Evolutionary conservation across 1,140 invertebrate genomes (phyloP).

Genomic region (Caenorhabditis latens): DNA sequence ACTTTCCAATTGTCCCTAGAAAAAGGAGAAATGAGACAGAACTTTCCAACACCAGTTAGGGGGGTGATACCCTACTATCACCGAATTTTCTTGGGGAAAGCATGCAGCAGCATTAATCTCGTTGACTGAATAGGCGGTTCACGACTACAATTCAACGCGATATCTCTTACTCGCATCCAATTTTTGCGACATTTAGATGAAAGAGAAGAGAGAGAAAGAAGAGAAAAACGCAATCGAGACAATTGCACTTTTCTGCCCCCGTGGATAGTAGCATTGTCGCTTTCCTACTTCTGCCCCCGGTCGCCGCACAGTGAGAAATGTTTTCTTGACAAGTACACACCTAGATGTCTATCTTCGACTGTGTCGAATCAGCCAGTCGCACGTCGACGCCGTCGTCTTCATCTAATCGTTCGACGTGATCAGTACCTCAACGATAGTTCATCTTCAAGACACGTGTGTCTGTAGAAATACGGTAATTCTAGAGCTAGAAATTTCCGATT

Average conservation of each 20-base stretch:
- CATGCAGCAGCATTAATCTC: conserved; percentile 35
- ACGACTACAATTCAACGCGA: background rate
- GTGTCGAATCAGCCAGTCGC: conserved; percentile 40
- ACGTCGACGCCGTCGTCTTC: conserved; percentile 6
- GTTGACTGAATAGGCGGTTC: conserved; percentile 1
- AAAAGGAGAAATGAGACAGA: conserved; percentile 47
- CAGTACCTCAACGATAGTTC: conserved; percentile 35
- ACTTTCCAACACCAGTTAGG: conserved; percentile 32
- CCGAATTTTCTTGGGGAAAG: conserved; percentile 11
- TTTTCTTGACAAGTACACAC: conserved; percentile 46
- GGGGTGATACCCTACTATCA: conserved; percentile 40
- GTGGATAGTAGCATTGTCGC: conserved; percentile 22
- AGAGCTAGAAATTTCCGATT: background rate
- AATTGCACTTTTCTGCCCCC: conserved; percentile 31
- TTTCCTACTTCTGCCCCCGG: background rate
- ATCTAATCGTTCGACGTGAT: conserved; percentile 47
- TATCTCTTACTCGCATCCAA: conserved; percentile 13
- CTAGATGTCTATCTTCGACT: conserved; percentile 45
- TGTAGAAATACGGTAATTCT: conserved; percentile 25
- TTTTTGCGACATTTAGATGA: conserved; percentile 13
- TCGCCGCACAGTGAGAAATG: conserved; percentile 1
- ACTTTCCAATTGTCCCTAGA: background rate
- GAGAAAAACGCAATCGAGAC: conserved; percentile 4
- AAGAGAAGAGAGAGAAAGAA: background rate
- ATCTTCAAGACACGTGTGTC: conserved; percentile 20